These are phyloP conservation scores for Diploptera punctata DNA, from an alignment of 2,888 invertebrate genomes.

Conservation along the genomic window DNA sequence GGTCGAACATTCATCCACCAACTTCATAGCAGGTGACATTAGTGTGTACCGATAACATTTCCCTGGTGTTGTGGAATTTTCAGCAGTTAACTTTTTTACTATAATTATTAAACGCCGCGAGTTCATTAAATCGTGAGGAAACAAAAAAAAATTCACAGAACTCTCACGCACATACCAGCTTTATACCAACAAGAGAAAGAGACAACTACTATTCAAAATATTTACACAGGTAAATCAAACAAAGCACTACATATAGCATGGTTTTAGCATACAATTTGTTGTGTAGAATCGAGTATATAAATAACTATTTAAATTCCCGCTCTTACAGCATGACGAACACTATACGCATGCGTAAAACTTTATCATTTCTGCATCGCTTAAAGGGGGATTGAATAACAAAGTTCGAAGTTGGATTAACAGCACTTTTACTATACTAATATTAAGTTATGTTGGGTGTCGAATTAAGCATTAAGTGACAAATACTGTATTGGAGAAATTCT, in stretches of 20 bases:
- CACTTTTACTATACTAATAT: background rate
- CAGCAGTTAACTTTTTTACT: background rate
- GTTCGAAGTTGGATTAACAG: background rate
- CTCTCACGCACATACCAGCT: background rate
- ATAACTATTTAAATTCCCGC: background rate
- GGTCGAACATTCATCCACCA: constrained; percentile 34
- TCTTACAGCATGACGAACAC: background rate
- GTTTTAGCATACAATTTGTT: too few species aligned
- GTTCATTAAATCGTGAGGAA: background rate
- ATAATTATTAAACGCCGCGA: background rate
- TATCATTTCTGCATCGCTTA: background rate
- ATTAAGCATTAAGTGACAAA: too few species aligned
- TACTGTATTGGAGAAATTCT: too few species aligned
- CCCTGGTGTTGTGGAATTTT: constrained; percentile 14
- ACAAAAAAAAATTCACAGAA: background rate
- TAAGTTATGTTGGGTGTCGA: too few species aligned
- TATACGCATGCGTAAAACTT: background rate
- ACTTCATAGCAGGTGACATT: constrained; percentile 32
- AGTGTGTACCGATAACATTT: constrained; percentile 15
- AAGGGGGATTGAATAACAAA: background rate
- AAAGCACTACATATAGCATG: background rate
- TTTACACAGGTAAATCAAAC: background rate
- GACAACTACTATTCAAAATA: background rate
- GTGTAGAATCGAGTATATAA: background rate
- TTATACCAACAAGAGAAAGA: background rate